Percentiles rank a stretch among this genome's conserved stretches.
These are phyloP conservation scores for Rousettus leschenaultii DNA, from an alignment of 2,113 vertebrate genomes.

Conservation along the genomic window DNA sequence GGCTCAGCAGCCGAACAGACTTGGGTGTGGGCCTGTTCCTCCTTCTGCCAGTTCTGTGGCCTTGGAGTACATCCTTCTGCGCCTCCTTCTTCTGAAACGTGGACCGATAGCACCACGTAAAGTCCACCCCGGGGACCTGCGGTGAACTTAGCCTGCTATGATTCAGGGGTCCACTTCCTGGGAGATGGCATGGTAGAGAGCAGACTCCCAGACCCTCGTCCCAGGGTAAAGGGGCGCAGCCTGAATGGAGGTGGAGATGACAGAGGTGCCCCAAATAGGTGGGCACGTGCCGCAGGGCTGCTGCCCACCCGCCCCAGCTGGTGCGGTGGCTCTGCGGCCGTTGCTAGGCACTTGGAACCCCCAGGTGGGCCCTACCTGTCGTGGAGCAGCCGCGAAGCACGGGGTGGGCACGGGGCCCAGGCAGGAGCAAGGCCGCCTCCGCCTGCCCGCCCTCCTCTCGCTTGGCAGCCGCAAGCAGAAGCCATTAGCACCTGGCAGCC, in stretches of 20 bases:
- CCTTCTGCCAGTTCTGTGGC: neutral
- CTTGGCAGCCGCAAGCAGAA: constrained; percentile 61
- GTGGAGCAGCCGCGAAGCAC: neutral
- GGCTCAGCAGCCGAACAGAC: neutral
- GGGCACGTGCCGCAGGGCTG: neutral
- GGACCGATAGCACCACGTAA: neutral
- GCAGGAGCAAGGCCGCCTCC: constrained; percentile 53
- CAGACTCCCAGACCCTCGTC: neutral
- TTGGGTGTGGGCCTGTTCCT: neutral
- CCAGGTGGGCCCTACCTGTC: constrained; percentile 71
- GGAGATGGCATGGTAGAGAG: neutral
- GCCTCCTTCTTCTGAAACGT: neutral
- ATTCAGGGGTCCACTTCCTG: neutral
- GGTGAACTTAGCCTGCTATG: neutral
- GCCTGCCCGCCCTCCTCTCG: constrained; percentile 56
- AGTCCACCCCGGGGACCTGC: neutral
- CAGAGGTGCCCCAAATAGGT: neutral
- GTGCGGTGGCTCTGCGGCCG: neutral
- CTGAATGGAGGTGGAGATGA: neutral
- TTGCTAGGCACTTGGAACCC: constrained; percentile 59
- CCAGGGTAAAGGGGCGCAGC: neutral
- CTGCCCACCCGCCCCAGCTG: neutral
- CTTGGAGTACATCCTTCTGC: neutral
- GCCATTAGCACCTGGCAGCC: constrained; percentile 80
- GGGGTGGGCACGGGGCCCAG: constrained; percentile 46